Evolutionary conservation across 2,113 vertebrate genomes (phyloP), one percentile per base, ranked within the genome.

Genomic region (Oryzias melastigma): DNA sequence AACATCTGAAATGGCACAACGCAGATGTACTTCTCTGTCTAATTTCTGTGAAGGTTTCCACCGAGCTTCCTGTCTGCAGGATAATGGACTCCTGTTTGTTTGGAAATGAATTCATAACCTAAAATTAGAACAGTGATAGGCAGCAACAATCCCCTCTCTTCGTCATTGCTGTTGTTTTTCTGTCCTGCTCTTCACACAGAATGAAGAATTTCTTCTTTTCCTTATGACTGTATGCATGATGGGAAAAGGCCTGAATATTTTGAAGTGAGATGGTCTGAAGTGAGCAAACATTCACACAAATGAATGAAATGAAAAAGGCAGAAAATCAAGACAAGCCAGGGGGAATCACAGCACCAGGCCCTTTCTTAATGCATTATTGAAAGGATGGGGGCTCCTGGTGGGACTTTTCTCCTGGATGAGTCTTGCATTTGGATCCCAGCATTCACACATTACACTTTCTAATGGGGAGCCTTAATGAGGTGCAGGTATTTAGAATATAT

Each of bases 381-480:
- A 68, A 43, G 58, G 64, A 20, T 5, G 13, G 42, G 17, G 35
- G 41, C 64, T 71, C 62, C 65, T 49, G 5, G 58, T 3, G 20
- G 51, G 51, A 43, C 61, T 68, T 62, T 58, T 22, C 43, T 47
- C 46, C 24, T 60, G 65, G 64, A 53, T 22, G 62, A 68, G 61
- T 46, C 27, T 27, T 47, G 53, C 53, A 65, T 52, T 35, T 65
- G 45, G 43, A 55, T 48, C 25, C 3, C 12, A 16, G 53, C 46
- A 45, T 35, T 52, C 18, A 19, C 48, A 56, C 58, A 43, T 48
- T 51, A 56, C 58, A 47, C 57, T 45, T 60, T 64, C 40, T 64
- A 65, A 81, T 72, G 45, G 45, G 52, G 77, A 62, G 69, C 64
- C 58, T 22, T 78, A 76, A 85, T 71, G 62, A 76, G 71, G 19